Percentiles rank a stretch among this genome's conserved stretches.
These are phyloP conservation scores for Mnemiopsis leidyi DNA, from an alignment of 37 sponge, comb jelly and placozoan species.

Conservation along the genomic window DNA sequence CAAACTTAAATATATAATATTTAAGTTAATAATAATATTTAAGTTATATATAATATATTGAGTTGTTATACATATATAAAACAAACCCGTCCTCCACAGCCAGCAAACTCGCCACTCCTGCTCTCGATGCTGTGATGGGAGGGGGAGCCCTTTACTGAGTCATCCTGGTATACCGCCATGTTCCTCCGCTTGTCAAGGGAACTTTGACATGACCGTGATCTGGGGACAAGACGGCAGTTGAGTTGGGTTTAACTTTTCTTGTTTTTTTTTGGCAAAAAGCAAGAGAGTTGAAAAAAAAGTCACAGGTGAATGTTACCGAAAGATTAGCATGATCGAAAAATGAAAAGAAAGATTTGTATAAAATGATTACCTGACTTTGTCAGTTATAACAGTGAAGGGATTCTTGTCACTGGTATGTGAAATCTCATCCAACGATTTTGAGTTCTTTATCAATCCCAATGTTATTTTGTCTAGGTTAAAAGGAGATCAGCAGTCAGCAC, in stretches of 20 bases:
- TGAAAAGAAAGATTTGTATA: too few relatives aligned
- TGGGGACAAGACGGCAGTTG: neutral
- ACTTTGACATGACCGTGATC: conserved; percentile 58
- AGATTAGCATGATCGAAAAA: too few relatives aligned
- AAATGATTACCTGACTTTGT: conserved; percentile 64
- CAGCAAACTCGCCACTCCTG: conserved; percentile 48
- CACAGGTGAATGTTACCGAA: too few relatives aligned
- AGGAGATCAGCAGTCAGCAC: too few relatives aligned
- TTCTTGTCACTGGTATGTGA: neutral
- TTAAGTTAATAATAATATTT: too few relatives aligned
- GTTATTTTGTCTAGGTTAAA: conserved; percentile 61
- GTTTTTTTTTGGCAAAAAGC: too few relatives aligned
- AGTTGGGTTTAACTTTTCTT: too few relatives aligned
- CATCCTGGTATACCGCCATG: conserved; percentile 17
- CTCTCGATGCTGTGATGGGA: conserved; percentile 40
- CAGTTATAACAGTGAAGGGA: conserved; percentile 28
- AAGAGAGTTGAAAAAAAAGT: too few relatives aligned
- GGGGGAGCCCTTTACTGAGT: conserved; percentile 49
- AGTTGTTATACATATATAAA: too few relatives aligned
- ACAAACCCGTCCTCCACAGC: conserved; percentile 54
- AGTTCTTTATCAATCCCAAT: conserved; percentile 46
- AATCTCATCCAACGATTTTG: conserved; percentile 51
- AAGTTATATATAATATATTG: too few relatives aligned
- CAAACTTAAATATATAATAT: neutral
- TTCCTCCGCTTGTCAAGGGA: conserved; percentile 8